phyloP scores from a whole-genome alignment of 2,113 vertebrate species.

The Oncorhynchus mykiss region DNA sequence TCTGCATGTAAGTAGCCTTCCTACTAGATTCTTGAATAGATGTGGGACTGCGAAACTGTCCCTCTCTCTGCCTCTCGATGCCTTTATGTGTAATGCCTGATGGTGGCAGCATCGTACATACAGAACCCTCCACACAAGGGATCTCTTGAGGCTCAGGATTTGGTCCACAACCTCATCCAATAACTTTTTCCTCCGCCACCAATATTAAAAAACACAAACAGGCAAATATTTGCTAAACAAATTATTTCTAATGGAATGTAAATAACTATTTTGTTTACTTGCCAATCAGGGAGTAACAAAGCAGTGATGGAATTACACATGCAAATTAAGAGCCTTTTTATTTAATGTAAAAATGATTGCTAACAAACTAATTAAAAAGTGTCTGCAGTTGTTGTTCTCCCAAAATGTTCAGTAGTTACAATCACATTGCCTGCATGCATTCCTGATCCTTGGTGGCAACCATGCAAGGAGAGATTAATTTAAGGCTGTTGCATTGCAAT shows the following conservation, averaged over 20 bases:
- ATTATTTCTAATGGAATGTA: constrained; percentile 9
- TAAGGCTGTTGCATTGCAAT: not conserved
- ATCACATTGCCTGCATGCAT: constrained; percentile 3
- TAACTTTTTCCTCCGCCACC: not conserved
- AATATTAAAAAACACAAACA: constrained; percentile 9
- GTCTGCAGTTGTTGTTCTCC: constrained; percentile 14
- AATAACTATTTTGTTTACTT: constrained; percentile 5
- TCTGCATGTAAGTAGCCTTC: not conserved
- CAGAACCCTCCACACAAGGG: not conserved
- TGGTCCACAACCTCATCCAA: not conserved
- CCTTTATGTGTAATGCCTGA: constrained; percentile 23
- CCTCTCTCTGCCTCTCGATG: not conserved
- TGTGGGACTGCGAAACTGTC: not conserved
- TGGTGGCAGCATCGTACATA: constrained; percentile 53
- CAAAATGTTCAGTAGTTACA: constrained; percentile 1
- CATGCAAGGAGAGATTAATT: constrained; percentile 8
- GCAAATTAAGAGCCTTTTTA: constrained; percentile 19
- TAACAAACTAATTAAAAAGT: constrained; percentile 27
- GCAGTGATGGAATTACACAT: constrained; percentile 13
- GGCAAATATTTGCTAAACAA: constrained; percentile 12
- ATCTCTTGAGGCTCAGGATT: not conserved
- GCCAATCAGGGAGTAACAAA: constrained; percentile 6
- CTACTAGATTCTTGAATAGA: not conserved
- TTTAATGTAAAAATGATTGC: constrained; percentile 22
- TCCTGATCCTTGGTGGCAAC: not conserved